Conservation (phyloP, 2,888 invertebrate genomes). For the Tubulanus polymorphus region DNA sequence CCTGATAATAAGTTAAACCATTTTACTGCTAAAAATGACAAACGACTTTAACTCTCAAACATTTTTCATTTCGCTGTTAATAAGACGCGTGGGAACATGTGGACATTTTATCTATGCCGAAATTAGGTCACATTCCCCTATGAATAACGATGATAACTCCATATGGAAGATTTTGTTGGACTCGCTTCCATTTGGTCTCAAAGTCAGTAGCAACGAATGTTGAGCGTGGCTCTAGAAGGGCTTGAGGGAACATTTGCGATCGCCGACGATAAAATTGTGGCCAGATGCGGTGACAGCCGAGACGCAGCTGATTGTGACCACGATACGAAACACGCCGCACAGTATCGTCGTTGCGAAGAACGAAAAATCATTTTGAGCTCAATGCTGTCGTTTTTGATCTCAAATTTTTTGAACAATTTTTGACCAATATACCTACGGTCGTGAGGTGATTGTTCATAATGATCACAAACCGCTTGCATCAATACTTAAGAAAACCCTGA, state of each 20-base stretch:
- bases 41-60: too few relatives aligned
- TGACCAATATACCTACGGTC: conserved; percentile 24
- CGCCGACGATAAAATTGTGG: conserved; percentile 17
- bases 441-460: conserved; percentile 6
- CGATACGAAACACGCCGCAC: conserved; percentile 6
- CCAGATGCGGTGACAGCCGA: conserved; percentile 15
- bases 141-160: conserved; percentile 12
- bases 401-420: too few relatives aligned
- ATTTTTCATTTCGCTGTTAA: too few relatives aligned
- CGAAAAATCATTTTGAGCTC: conserved; percentile 3
- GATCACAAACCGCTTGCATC: conserved; percentile 7
- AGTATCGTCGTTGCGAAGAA: conserved; percentile 9
- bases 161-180: conserved; percentile 13
- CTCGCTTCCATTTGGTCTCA: conserved; percentile 19
- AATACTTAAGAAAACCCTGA: conserved; percentile 3
- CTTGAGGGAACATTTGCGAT: conserved; percentile 14
- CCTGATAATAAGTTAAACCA: too few relatives aligned
- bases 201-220: conserved; percentile 20
- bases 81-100: too few relatives aligned
- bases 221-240: conserved; percentile 18
- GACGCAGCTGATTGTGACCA: conserved; percentile 14
- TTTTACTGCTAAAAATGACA: too few relatives aligned
- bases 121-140: too few relatives aligned
- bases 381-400: conserved; percentile 15
- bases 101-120: too few relatives aligned